Conservation (phyloP, 2,888 invertebrate species). For the Mayetiola destructor region DNA sequence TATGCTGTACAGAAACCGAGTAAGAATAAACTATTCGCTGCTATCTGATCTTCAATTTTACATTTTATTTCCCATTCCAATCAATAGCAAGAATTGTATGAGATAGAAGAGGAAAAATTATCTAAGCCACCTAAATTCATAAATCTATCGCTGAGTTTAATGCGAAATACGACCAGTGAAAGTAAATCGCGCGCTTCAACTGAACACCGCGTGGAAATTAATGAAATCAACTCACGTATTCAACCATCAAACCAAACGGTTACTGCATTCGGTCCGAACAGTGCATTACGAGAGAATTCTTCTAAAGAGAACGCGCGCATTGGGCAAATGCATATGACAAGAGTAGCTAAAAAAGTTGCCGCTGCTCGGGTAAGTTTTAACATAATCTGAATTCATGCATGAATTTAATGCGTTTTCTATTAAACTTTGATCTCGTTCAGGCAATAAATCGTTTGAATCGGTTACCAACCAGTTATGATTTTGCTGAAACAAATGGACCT, state of each 20-base stretch:
- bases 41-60: not conserved
- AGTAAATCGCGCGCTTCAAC: not conserved
- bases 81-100: conserved; percentile 2
- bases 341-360: not conserved
- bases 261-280: too few species aligned
- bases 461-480: not conserved
- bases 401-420: not conserved
- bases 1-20: conserved; percentile 34
- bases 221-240: not conserved
- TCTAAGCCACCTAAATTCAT: not conserved
- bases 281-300: too few species aligned
- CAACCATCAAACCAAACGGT: too few species aligned
- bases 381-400: too few species aligned
- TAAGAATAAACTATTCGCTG: conserved; percentile 18
- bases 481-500: not conserved
- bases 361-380: not conserved
- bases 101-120: conserved; percentile 1
- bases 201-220: not conserved
- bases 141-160: conserved; percentile 7
- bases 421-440: not conserved
- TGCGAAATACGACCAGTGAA: not conserved
- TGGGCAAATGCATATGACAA: not conserved
- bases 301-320: not conserved
- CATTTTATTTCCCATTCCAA: not conserved
- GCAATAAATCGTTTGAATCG: not conserved